phyloP scores from a whole-genome alignment of 2,888 invertebrate genomes.

The Sympetrum striolatum region DNA sequence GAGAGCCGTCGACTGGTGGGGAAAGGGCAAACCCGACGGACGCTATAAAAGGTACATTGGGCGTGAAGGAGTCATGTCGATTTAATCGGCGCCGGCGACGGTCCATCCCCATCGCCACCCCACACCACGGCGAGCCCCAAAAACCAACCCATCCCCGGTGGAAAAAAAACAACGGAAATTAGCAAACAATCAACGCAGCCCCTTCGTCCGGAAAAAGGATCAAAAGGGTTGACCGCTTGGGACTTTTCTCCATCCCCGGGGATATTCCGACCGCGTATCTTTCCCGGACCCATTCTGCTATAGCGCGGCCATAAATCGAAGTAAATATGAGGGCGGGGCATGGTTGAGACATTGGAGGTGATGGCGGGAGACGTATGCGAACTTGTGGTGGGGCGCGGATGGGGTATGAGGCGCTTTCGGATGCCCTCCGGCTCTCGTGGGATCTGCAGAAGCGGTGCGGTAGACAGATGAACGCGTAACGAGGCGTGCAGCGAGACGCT shows the following conservation, averaged over 20 bases:
- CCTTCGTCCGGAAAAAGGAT: neutral
- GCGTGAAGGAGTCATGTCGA: neutral
- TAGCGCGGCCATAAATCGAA: constrained; percentile 6
- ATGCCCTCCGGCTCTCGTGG: neutral
- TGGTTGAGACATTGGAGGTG: neutral
- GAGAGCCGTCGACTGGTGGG: neutral
- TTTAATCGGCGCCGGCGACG: neutral
- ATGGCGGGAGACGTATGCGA: neutral
- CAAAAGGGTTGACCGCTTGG: neutral
- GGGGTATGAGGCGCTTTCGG: neutral
- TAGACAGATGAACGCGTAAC: neutral
- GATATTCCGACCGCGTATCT: constrained; percentile 14
- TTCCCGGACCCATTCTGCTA: neutral
- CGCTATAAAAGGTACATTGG: neutral
- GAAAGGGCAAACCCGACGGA: neutral
- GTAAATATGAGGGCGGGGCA: constrained; percentile 14
- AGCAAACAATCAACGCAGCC: constrained; percentile 30
- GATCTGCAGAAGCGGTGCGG: neutral
- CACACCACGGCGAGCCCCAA: neutral
- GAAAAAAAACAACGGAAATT: neutral
- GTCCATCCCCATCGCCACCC: neutral
- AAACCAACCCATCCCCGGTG: neutral
- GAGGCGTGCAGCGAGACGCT: neutral
- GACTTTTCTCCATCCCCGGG: neutral
- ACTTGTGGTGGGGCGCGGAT: neutral